Percentiles rank a stretch among this genome's conserved stretches.
Evolutionary conservation across 2,888 invertebrate species (phyloP).

Genomic region (Lasius platythorax): DNA sequence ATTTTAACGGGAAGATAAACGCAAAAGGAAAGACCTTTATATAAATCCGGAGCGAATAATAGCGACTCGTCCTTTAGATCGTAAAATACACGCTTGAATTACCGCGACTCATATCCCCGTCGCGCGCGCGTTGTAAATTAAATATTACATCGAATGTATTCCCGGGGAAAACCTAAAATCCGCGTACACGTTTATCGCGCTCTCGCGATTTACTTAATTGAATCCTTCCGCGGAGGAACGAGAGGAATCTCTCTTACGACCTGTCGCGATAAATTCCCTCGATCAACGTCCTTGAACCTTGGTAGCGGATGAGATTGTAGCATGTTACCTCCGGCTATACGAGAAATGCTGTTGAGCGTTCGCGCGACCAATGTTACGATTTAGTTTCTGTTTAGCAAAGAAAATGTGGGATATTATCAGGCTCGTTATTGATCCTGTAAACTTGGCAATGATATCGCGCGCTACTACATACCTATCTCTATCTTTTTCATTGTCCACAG

Average conservation of each 20-base stretch:
- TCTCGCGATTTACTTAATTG: slow-evolving; percentile 11
- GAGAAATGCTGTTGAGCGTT: slow-evolving; percentile 21
- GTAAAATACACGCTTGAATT: slow-evolving; percentile 62
- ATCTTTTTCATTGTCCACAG: neutral
- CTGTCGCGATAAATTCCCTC: slow-evolving; percentile 49
- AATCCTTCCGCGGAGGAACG: neutral
- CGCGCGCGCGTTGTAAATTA: slow-evolving; percentile 63
- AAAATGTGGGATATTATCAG: neutral
- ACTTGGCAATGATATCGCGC: neutral
- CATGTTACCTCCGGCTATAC: slow-evolving; percentile 5
- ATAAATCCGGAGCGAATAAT: slow-evolving; percentile 67
- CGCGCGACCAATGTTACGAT: slow-evolving; percentile 21
- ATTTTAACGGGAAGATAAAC: slow-evolving; percentile 58
- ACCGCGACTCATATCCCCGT: slow-evolving; percentile 17
- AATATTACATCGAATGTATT: slow-evolving; percentile 55
- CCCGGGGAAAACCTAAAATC: slow-evolving; percentile 49
- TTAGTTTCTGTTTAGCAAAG: slow-evolving; percentile 1
- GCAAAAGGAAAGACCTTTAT: slow-evolving; percentile 69
- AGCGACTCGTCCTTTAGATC: slow-evolving; percentile 62
- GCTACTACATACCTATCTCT: neutral
- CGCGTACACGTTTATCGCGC: neutral
- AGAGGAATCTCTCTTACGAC: slow-evolving; percentile 8
- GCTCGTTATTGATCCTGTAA: slow-evolving; percentile 4
- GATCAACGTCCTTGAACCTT: slow-evolving; percentile 73
- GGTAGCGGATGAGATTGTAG: slow-evolving; percentile 48